Evolutionary conservation across 1,140 invertebrate species (phyloP).

Genomic region (Tribolium madens): DNA sequence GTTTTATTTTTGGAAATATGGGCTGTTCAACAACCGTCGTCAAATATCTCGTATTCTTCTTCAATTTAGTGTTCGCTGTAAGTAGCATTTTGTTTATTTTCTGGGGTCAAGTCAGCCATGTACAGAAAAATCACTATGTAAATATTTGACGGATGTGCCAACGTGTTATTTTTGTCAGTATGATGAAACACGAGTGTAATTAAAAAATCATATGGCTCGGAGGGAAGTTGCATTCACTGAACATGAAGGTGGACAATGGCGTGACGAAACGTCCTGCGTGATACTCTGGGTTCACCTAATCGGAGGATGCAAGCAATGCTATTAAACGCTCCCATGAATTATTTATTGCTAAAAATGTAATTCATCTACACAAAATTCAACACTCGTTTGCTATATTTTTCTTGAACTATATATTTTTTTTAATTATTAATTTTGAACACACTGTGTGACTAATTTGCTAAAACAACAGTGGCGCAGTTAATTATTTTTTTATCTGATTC

Average conservation of each 20-base stretch:
- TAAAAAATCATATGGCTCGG: not conserved
- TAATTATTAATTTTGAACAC: no score
- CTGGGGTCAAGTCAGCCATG: not conserved
- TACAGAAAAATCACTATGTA: conserved; percentile 2
- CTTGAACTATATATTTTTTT: no score
- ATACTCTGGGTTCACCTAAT: not conserved
- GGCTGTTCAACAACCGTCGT: conserved; percentile 56
- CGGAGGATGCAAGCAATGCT: not conserved
- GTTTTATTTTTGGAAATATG: conserved; percentile 43
- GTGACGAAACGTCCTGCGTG: conserved; percentile 25
- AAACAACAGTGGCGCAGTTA: not conserved
- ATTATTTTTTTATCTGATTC: not conserved
- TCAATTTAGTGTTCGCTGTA: conserved; percentile 57
- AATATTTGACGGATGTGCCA: conserved; percentile 32
- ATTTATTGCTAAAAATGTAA: not conserved
- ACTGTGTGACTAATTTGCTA: not conserved
- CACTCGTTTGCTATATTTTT: no score
- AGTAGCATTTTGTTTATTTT: conserved; percentile 40
- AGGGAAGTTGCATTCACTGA: not conserved
- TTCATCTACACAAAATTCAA: no score
- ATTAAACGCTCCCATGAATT: not conserved
- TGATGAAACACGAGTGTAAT: conserved; percentile 14
- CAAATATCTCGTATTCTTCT: conserved; percentile 57
- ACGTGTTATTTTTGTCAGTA: conserved; percentile 20
- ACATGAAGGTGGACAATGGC: conserved; percentile 15